A percentile compares a stretch with the other conserved stretches of the same genome.
phyloP scores from a whole-genome alignment of 1,140 invertebrate species.

The Tetramorium simillimum region DNA sequence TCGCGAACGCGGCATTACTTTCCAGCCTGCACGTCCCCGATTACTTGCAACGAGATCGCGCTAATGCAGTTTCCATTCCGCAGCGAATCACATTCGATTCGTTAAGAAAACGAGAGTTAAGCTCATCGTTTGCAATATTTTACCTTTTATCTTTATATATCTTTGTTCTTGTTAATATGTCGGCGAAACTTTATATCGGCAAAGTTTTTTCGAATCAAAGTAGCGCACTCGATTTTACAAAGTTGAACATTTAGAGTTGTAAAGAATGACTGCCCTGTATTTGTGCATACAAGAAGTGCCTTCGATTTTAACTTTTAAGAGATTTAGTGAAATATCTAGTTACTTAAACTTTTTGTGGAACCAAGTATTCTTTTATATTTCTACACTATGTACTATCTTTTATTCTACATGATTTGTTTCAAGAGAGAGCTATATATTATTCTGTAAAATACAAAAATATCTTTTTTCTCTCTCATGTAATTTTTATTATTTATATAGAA shows the following conservation, averaged over 20 bases:
- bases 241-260: background rate
- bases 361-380: background rate
- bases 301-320: conserved; percentile 16
- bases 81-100: conserved; percentile 11
- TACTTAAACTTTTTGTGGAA: background rate
- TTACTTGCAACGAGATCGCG: conserved; percentile 12
- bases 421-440: background rate
- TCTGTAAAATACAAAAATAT: background rate
- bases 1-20: conserved; percentile 31
- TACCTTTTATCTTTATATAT: background rate
- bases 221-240: conserved; percentile 20
- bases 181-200: conserved; percentile 27
- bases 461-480: background rate
- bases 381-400: background rate
- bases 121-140: background rate
- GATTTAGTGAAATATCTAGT: conserved; percentile 7
- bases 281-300: background rate
- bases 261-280: background rate
- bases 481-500: no score
- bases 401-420: background rate
- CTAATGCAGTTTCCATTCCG: conserved; percentile 40
- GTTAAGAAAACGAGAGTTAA: conserved; percentile 20
- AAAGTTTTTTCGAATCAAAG: background rate
- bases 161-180: background rate
- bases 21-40: background rate